Evolutionary conservation across 2,797 vertebrate genomes (phyloP).

Genomic region (Hydrocynus forskahlii): DNA sequence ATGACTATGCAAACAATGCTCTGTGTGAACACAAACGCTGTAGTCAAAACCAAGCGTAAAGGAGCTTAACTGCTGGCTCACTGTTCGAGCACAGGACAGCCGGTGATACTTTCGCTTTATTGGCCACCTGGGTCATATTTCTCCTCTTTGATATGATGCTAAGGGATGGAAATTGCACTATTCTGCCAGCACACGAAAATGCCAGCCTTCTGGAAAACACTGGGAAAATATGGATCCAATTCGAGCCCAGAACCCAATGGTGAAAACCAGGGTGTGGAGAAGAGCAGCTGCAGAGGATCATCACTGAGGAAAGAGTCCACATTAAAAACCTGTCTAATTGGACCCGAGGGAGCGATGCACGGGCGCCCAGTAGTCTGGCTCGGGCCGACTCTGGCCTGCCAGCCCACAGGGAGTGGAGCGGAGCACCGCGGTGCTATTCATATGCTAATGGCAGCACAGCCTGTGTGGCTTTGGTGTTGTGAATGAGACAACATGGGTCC

Average conservation of each 20-base stretch:
- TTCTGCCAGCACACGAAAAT: not conserved
- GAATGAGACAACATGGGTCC: slow-evolving; percentile 19
- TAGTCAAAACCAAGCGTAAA: too few relatives aligned
- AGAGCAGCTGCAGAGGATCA: slow-evolving; percentile 39
- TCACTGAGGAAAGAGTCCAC: slow-evolving; percentile 18
- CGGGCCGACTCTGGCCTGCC: slow-evolving; percentile 22
- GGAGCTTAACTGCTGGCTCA: too few relatives aligned
- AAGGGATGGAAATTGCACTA: not conserved
- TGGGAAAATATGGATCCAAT: not conserved
- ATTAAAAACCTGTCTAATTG: slow-evolving; percentile 56
- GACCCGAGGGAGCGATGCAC: slow-evolving; percentile 40
- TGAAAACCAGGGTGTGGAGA: slow-evolving; percentile 13
- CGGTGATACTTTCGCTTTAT: too few relatives aligned
- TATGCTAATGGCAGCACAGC: slow-evolving; percentile 49
- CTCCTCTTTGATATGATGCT: too few relatives aligned
- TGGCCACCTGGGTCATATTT: too few relatives aligned
- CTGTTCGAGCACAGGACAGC: too few relatives aligned
- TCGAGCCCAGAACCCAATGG: not conserved
- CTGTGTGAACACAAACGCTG: too few relatives aligned
- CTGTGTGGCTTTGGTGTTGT: slow-evolving; percentile 33
- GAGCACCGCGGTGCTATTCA: slow-evolving; percentile 45
- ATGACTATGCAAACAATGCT: too few relatives aligned
- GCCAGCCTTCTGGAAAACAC: not conserved
- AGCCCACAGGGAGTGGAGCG: slow-evolving; percentile 30
- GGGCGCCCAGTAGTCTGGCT: slow-evolving; percentile 40